Percentiles rank a stretch among this genome's conserved stretches.
Conservation (phyloP, 2,113 vertebrate genomes). For the Oxygymnocypris stewartii region DNA sequence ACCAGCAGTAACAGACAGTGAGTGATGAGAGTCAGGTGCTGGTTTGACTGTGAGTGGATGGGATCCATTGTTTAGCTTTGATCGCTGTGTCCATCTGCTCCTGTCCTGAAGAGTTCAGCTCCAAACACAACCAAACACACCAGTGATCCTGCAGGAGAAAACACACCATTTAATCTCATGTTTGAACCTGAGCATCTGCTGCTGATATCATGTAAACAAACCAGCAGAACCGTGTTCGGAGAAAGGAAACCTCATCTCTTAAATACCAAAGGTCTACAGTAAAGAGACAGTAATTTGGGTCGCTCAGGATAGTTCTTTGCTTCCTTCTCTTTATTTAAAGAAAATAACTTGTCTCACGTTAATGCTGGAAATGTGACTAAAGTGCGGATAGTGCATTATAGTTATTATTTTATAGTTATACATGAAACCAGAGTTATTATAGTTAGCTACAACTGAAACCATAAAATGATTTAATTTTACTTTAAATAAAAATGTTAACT, state of each 20-base stretch:
- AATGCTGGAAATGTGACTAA: no score
- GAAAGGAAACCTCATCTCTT: not conserved
- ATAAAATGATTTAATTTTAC: not conserved
- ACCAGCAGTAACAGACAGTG: no score
- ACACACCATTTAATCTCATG: not conserved
- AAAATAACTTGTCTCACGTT: not conserved
- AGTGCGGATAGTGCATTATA: not conserved
- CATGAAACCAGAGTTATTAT: not conserved
- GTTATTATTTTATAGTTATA: not conserved
- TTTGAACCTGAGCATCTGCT: not conserved
- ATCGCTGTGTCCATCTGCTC: no score
- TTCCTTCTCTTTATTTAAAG: no score
- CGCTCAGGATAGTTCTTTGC: not conserved
- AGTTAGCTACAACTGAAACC: not conserved
- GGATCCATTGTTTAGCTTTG: not conserved
- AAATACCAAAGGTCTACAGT: not conserved
- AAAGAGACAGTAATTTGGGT: no score
- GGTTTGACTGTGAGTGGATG: no score
- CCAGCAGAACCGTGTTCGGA: not conserved
- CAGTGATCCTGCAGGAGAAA: not conserved
- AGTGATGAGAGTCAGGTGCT: no score
- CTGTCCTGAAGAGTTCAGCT: no score
- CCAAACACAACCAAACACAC: no score
- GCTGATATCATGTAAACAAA: not conserved
- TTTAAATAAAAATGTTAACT: no score